Evolutionary conservation across 2,888 invertebrate genomes (phyloP).

Genomic region (Pandemis cinnamomeana): DNA sequence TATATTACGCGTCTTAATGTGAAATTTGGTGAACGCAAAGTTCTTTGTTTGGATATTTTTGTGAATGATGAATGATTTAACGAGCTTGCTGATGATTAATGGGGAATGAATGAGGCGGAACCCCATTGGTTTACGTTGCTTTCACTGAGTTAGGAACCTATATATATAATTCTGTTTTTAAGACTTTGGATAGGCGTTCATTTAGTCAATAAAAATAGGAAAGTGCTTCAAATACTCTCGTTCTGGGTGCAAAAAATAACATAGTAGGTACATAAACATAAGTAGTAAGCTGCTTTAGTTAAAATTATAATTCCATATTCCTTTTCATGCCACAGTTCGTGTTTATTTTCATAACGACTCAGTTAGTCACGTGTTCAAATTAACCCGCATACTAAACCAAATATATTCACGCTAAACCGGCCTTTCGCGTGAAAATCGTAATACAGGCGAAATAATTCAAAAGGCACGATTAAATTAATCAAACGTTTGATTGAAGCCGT

Average conservation of each 20-base stretch:
- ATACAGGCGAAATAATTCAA: constrained; percentile 32
- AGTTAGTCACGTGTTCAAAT: constrained; percentile 35
- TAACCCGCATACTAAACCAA: constrained; percentile 32
- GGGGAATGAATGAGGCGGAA: constrained; percentile 7
- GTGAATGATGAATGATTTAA: constrained; percentile 13
- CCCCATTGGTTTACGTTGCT: background rate
- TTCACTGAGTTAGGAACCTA: background rate
- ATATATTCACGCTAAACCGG: constrained; percentile 24
- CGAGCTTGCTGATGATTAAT: constrained; percentile 15
- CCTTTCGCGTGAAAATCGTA: constrained; percentile 19
- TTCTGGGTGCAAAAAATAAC: background rate
- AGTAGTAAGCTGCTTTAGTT: background rate
- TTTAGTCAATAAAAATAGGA: background rate
- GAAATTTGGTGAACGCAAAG: background rate
- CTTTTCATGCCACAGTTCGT: constrained; percentile 72
- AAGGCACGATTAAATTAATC: constrained; percentile 58
- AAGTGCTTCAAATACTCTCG: background rate
- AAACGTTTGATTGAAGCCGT: constrained; percentile 54
- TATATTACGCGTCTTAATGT: background rate
- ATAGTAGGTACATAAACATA: background rate
- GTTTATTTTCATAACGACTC: constrained; percentile 57
- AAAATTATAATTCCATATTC: constrained; percentile 42
- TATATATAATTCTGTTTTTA: too few relatives aligned
- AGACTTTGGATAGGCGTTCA: background rate
- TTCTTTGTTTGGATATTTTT: constrained; percentile 9